Base-by-base conservation (phyloP, 1,140 invertebrate species). In the Microplitis mediator region DNA sequence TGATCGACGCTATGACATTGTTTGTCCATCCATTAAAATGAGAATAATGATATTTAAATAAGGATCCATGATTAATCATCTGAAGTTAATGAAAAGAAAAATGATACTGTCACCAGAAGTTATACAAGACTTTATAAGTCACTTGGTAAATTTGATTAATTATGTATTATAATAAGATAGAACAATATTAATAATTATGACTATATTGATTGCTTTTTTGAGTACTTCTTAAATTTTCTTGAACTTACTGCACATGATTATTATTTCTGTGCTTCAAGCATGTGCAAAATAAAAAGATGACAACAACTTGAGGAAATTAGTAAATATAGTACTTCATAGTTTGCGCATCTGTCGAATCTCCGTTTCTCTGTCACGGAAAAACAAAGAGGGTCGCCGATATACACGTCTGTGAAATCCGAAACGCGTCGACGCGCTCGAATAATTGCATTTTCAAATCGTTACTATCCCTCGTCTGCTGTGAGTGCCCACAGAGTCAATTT, bases 401-500 rank as follows among this genome's bases (percentile, higher is more conserved):
- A 69, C 23, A 50, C 6, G 51, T 56, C 50, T 67, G 62, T 16
- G 62, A 67, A 71, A 72, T 70, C 63, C 67, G 54, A 69, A 69
- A 75, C 67, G 74, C 74, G 74, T 75, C 74, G 71, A 65, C 74
- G 67, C 66, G 73, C 58, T 64, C 64, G 71, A 76, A 81, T 80
- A 80, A 81, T 81, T 80, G 76, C 74, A 74, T 80, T 81, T 78
- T 77, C 64, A 60, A 78, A 79, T 79, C 62, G 71, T 65, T 72
- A 69, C 70, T 52, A 65, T 64, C 54, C 64, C 61, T 64, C 39
- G 35, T 23, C 32, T 32, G n/a, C 51, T 39, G 51, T 50, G 13
- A 65, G 36, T 69, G 35, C 64, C 65, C 64, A 16, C 56, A 58
- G 70, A 72, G 71, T 69, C 70, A 45, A 51, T 71, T 75, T 75